phyloP scores from a whole-genome alignment of 2,888 invertebrate species.

The Leptogaster cylindrica region DNA sequence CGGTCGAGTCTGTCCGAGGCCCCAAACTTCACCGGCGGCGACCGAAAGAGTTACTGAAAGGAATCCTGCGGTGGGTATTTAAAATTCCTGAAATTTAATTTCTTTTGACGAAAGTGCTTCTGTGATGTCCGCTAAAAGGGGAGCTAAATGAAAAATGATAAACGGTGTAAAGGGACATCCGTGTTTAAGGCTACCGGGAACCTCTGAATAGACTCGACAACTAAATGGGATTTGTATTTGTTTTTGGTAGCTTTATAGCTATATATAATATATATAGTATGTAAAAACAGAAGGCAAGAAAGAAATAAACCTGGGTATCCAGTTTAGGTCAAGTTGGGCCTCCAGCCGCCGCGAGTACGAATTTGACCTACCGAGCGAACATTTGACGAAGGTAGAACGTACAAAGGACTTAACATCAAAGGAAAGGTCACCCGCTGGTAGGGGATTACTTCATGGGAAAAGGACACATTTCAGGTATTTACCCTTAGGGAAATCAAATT shows the following conservation, averaged over 20 bases:
- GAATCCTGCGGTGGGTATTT: slow-evolving; percentile 34
- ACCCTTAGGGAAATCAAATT: too few relatives aligned
- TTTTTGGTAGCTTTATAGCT: slow-evolving; percentile 15
- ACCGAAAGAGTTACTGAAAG: slow-evolving; percentile 33
- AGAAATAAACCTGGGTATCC: background rate
- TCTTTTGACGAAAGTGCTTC: slow-evolving; percentile 37
- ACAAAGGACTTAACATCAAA: slow-evolving; percentile 2
- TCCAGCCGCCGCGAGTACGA: background rate
- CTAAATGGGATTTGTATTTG: slow-evolving; percentile 31
- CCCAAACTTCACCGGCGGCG: background rate
- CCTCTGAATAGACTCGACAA: slow-evolving; percentile 26
- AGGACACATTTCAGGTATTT: too few relatives aligned
- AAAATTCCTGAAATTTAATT: slow-evolving; percentile 36
- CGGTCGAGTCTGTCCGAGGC: background rate
- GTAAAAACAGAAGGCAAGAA: too few relatives aligned
- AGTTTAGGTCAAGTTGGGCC: slow-evolving; percentile 22
- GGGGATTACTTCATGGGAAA: background rate
- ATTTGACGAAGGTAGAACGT: slow-evolving; percentile 16
- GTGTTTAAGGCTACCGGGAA: slow-evolving; percentile 20
- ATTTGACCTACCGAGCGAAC: slow-evolving; percentile 11
- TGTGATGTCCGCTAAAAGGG: slow-evolving; percentile 24
- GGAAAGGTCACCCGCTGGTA: background rate
- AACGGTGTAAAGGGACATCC: slow-evolving; percentile 35
- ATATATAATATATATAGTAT: too few relatives aligned
- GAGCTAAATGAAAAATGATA: slow-evolving; percentile 34